Conservation (phyloP, 2,888 invertebrate genomes). For the Sicus ferrugineus region DNA sequence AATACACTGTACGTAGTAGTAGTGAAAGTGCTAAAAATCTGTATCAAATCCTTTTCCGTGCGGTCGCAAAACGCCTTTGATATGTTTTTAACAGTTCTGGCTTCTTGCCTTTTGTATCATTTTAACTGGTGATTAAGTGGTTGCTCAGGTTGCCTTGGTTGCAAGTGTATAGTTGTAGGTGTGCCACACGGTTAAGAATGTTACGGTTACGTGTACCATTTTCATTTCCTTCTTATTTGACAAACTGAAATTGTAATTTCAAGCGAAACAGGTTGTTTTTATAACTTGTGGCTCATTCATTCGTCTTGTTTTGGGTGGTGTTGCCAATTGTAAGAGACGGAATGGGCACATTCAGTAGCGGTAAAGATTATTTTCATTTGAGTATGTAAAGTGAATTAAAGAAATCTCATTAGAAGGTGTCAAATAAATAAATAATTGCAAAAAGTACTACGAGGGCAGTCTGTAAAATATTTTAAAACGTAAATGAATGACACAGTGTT, state of each 20-base stretch:
- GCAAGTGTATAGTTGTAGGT: too few relatives aligned
- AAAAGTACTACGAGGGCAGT: too few relatives aligned
- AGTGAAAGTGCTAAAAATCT: slow-evolving; percentile 44
- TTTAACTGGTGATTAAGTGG: slow-evolving; percentile 2
- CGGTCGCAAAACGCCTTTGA: not conserved
- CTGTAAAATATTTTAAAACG: too few relatives aligned
- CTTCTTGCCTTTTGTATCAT: not conserved
- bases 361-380: too few relatives aligned
- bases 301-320: not conserved
- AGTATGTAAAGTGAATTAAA: too few relatives aligned
- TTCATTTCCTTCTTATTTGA: not conserved
- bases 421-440: too few relatives aligned
- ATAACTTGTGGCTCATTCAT: slow-evolving; percentile 2
- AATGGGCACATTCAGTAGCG: too few relatives aligned
- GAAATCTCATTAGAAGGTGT: too few relatives aligned
- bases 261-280: slow-evolving; percentile 27
- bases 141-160: too few relatives aligned
- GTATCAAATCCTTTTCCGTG: slow-evolving; percentile 51
- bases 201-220: slow-evolving; percentile 32
- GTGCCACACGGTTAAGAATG: too few relatives aligned
- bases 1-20: not conserved
- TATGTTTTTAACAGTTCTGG: not conserved
- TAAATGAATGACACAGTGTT: too few relatives aligned
- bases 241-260: not conserved
- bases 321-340: too few relatives aligned